These are phyloP conservation scores for Oenanthe oenanthe DNA, from an alignment of 2,113 vertebrate species.

Conservation along the genomic window DNA sequence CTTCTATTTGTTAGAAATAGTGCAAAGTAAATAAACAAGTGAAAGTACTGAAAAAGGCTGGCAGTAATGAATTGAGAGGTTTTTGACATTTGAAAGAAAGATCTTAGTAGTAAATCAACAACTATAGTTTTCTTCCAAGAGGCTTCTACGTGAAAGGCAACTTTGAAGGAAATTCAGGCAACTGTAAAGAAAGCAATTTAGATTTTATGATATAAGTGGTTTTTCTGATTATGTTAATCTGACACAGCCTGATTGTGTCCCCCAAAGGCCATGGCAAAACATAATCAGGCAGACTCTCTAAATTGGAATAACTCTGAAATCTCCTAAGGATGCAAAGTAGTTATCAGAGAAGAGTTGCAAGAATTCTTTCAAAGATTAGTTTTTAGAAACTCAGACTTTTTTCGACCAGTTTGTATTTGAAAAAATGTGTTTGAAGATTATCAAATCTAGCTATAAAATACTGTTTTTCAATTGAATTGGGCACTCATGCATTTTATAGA, in stretches of 20 bases:
- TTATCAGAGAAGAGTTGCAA: background rate
- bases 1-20: background rate
- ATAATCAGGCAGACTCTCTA: background rate
- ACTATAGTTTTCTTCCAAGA: background rate
- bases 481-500: background rate
- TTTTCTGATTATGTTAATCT: background rate
- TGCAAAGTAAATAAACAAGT: background rate
- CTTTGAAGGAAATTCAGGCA: background rate
- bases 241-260: background rate
- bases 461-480: background rate
- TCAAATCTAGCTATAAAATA: background rate
- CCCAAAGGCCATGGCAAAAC: background rate
- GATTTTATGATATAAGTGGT: background rate
- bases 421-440: background rate
- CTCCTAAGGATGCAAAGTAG: background rate
- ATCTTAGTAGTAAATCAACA: background rate
- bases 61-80: background rate
- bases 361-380: background rate
- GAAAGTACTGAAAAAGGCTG: background rate
- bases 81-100: background rate
- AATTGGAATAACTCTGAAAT: background rate
- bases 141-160: background rate
- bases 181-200: background rate
- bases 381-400: background rate
- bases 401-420: background rate